Percentiles rank a stretch among this genome's conserved stretches.
Evolutionary conservation across 2,113 vertebrate genomes (phyloP).

Genomic region (Ailuropoda melanoleuca): DNA sequence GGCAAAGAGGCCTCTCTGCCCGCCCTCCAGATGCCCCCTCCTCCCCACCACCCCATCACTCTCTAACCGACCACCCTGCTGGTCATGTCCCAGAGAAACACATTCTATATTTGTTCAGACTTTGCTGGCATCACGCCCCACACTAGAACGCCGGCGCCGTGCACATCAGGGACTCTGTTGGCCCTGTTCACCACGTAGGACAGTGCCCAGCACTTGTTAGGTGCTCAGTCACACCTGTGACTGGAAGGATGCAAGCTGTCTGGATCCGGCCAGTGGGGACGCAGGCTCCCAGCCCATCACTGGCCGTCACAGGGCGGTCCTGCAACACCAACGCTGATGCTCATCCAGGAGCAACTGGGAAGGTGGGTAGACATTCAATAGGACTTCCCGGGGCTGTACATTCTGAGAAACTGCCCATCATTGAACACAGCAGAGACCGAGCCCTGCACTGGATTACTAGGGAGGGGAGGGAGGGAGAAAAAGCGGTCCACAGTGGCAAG

Average conservation of each 20-base stretch:
- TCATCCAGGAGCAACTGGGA: neutral
- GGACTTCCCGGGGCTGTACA: neutral
- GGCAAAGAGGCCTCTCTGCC: neutral
- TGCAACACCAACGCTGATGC: neutral
- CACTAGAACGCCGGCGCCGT: neutral
- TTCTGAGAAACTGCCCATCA: neutral
- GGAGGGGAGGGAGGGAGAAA: neutral
- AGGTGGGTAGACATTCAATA: neutral
- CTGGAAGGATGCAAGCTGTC: neutral
- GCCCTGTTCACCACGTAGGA: neutral
- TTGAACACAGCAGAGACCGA: neutral
- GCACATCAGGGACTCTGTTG: accelerated
- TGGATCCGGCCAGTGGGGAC: neutral
- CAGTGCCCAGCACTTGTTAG: neutral
- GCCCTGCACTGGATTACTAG: neutral
- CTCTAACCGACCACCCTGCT: neutral
- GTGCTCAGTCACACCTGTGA: neutral
- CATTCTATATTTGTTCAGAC: accelerated
- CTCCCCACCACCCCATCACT: too few species aligned
- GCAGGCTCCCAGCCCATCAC: neutral
- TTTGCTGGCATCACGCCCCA: neutral
- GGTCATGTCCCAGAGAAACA: neutral
- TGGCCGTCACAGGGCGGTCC: neutral
- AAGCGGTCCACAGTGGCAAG: accelerated
- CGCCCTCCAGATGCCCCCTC: too few species aligned